Conservation (phyloP, 1,140 invertebrate genomes). For the Drosophila repletoides region DNA sequence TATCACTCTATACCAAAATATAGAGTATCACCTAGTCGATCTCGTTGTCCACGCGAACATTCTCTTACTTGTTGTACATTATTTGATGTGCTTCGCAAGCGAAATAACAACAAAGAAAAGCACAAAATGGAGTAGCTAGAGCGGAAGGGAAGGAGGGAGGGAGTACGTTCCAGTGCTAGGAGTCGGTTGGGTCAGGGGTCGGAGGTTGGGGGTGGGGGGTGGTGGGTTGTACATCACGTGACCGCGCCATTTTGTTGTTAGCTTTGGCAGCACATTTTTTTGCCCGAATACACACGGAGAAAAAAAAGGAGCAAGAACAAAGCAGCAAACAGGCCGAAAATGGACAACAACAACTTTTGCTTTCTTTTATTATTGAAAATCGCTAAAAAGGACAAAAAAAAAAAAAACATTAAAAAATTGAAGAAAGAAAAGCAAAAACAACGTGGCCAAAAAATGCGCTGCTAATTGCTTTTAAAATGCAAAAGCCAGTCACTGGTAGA, state of each 20-base stretch:
- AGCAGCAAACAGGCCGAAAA: slow-evolving; percentile 35
- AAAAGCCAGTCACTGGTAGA: slow-evolving; percentile 51
- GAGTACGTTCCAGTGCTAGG: no score
- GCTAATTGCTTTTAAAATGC: slow-evolving; percentile 80
- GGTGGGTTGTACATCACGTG: slow-evolving; percentile 35
- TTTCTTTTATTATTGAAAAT: slow-evolving; percentile 72
- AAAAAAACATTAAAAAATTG: slow-evolving; percentile 2
- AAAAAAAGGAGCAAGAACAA: slow-evolving; percentile 1
- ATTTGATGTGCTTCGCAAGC: slow-evolving; percentile 18
- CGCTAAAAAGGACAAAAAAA: slow-evolving; percentile 32
- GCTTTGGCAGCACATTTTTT: slow-evolving; percentile 49
- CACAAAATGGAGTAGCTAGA: slow-evolving; percentile 10
- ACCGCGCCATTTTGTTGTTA: slow-evolving; percentile 72
- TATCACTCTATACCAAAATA: no score
- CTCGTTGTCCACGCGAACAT: slow-evolving; percentile 1
- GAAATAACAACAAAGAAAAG: slow-evolving; percentile 11
- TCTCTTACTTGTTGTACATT: slow-evolving; percentile 19
- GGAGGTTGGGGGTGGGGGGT: background rate
- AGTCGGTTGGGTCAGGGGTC: background rate
- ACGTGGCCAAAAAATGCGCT: slow-evolving; percentile 69
- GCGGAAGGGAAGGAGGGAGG: background rate
- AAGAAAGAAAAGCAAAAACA: slow-evolving; percentile 61
- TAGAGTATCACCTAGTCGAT: no score
- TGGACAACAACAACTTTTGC: slow-evolving; percentile 51
- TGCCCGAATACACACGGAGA: slow-evolving; percentile 4